Evolutionary conservation across 2,888 invertebrate species (phyloP).

Genomic region (Portevinia maculata): DNA sequence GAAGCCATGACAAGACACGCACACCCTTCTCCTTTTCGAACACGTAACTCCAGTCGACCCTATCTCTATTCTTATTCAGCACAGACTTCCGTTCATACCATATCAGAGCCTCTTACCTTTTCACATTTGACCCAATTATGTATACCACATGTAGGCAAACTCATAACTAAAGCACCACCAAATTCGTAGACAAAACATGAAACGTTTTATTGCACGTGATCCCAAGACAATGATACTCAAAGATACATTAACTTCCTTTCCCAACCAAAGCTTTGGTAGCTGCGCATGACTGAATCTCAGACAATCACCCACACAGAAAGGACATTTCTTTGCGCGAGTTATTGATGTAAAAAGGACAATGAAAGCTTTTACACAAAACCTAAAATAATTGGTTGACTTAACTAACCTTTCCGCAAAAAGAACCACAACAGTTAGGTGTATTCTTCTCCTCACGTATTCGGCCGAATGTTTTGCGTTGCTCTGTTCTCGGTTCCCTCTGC

Average conservation of each 20-base stretch:
- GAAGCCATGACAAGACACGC: slow-evolving; percentile 57
- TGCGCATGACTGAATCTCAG: slow-evolving; percentile 61
- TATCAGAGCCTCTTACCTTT: slow-evolving; percentile 45
- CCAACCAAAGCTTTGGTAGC: slow-evolving; percentile 38
- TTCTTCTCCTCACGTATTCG: slow-evolving; percentile 43
- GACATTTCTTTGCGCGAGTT: slow-evolving; percentile 15
- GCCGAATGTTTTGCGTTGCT: slow-evolving; percentile 72
- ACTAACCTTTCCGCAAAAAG: slow-evolving; percentile 69
- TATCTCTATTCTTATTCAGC: slow-evolving; percentile 28
- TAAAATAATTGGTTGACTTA: slow-evolving; percentile 40
- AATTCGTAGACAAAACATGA: slow-evolving; percentile 55
- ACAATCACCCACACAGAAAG: slow-evolving; percentile 10
- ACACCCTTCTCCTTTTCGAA: slow-evolving; percentile 28
- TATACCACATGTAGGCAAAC: slow-evolving; percentile 13
- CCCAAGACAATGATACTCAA: slow-evolving; percentile 20
- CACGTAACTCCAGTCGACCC: slow-evolving; percentile 42
- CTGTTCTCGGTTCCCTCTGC: slow-evolving; percentile 67
- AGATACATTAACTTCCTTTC: slow-evolving; percentile 35
- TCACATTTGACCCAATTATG: slow-evolving; percentile 66
- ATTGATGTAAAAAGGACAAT: slow-evolving; percentile 6
- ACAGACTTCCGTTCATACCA: slow-evolving; percentile 36
- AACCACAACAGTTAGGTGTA: slow-evolving; percentile 64
- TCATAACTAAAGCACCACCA: slow-evolving; percentile 17
- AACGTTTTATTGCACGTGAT: slow-evolving; percentile 69
- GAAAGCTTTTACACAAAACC: slow-evolving; percentile 24